Conservation (phyloP, 2,888 invertebrate genomes). For the Scaptodrosophila latifasciaeformis region DNA sequence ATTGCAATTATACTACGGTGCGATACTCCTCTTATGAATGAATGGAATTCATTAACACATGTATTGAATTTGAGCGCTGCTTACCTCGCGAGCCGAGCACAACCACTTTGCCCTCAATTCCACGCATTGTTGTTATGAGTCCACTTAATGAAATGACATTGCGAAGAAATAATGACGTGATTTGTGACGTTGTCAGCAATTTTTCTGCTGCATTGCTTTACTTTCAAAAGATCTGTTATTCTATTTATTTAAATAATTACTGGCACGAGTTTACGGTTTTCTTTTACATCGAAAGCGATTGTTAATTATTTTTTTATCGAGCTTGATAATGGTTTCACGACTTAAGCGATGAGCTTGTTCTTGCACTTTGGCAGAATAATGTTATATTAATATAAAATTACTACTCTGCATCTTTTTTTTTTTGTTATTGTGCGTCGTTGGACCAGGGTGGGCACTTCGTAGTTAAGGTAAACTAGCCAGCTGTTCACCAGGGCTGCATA, state of each 20-base stretch:
- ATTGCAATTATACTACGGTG: no score
- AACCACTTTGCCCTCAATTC: conserved; percentile 89
- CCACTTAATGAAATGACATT: conserved; percentile 34
- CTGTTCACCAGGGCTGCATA: conserved; percentile 22
- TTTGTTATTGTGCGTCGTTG: conserved; percentile 32
- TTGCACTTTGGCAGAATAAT: conserved; percentile 27
- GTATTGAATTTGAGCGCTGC: conserved; percentile 30
- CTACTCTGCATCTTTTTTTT: conserved; percentile 9
- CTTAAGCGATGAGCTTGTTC: background rate
- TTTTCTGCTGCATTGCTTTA: background rate
- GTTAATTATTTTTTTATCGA: background rate
- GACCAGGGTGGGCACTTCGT: background rate
- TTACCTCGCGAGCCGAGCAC: conserved; percentile 88
- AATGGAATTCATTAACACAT: conserved; percentile 29
- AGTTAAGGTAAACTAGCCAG: conserved; percentile 14
- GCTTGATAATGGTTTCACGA: background rate
- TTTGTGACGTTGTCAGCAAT: background rate
- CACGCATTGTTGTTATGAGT: conserved; percentile 79
- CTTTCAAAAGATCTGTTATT: background rate
- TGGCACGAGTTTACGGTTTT: no score
- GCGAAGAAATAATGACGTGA: background rate
- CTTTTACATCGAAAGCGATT: background rate
- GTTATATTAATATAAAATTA: conserved; percentile 19
- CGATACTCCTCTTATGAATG: conserved; percentile 12
- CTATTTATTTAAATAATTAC: background rate